Conservation (phyloP, 2,888 invertebrate species). For the Pandemis cinnamomeana region DNA sequence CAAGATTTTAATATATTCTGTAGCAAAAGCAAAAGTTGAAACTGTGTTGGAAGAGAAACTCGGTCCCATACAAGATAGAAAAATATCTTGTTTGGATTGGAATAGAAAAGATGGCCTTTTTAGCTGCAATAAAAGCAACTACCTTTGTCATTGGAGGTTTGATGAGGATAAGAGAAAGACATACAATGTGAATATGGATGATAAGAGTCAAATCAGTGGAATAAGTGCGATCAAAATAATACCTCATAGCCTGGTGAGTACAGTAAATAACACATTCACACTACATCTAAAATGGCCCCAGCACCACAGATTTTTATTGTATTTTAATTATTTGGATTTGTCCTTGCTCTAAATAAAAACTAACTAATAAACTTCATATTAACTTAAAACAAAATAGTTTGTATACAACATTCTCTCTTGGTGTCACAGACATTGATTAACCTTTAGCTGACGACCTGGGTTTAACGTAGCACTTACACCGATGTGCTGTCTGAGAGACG, state of each 20-base stretch:
- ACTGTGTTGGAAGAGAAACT: slow-evolving; percentile 80
- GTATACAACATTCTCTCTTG: too few species aligned
- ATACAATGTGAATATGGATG: slow-evolving; percentile 84
- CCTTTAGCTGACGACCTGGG: too few species aligned
- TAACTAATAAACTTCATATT: too few species aligned
- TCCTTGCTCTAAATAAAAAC: too few species aligned
- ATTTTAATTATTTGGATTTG: too few species aligned
- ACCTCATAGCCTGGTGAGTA: slow-evolving; percentile 77
- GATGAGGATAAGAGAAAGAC: slow-evolving; percentile 79
- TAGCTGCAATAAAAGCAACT: slow-evolving; percentile 81
- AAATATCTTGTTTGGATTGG: slow-evolving; percentile 84
- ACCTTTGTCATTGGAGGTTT: slow-evolving; percentile 84
- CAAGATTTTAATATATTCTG: slow-evolving; percentile 88
- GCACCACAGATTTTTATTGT: too few species aligned
- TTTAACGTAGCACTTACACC: too few species aligned
- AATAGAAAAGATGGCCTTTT: slow-evolving; percentile 78
- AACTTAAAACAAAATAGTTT: too few species aligned
- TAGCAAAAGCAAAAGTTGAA: slow-evolving; percentile 86
- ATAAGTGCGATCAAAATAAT: slow-evolving; percentile 86
- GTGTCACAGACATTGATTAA: too few species aligned
- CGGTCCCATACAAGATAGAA: slow-evolving; percentile 63
- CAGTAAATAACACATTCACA: neutral
- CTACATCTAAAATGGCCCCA: too few species aligned
- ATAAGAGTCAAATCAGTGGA: slow-evolving; percentile 85
- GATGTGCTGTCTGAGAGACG: too few species aligned